Base-by-base conservation (phyloP, 2,888 invertebrate species). In the Celastrina argiolus region DNA sequence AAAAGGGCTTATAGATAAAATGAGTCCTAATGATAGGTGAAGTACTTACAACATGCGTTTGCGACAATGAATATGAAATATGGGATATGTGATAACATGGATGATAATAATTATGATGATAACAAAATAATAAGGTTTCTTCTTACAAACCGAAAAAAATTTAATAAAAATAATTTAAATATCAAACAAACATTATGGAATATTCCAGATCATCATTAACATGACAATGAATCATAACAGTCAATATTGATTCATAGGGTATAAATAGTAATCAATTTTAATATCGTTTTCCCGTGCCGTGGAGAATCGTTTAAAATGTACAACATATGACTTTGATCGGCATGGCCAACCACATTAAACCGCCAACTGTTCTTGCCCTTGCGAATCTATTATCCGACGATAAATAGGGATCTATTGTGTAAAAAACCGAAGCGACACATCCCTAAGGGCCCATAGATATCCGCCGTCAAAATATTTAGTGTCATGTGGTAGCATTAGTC, bases 391-490 rank as follows among this genome's bases (percentile, higher is more conserved):
- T 88, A 88, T 88, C 88, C 87, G 79, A 88, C 88, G 81, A 90
- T 91, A 88, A 85, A 85, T 84, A 81, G 82, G 81, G 81, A 51
- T 78, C 84, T 75, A 82, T 89, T 89, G 88, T 87, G 74, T 83
- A 87, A 89, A 91, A 91, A 89, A 87, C 79, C 90, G 86, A 91
- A 89, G 80, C 80, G 74, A 75, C 74, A 69, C 72, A 74, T 89
- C 89, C 88, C 90, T 73, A 81, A 80, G 85, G 88, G 81, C 78
- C 85, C 84, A 83, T 85, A 83, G 80, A 78, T 83, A 83, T 88
- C 81, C 78, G 78, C 81, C 78, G 91, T 90, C 91, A 89, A 88
- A 91, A 91, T 89, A 91, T 91, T 91, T 87, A 84, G 84, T 87
- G 83, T 88, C 87, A 83, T 83, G 89, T 88, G 88, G 85, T 78